Evolutionary conservation across 2,797 vertebrate species (phyloP), one percentile per base, ranked within the genome.

Genomic region (Micromesistius poutassou): DNA sequence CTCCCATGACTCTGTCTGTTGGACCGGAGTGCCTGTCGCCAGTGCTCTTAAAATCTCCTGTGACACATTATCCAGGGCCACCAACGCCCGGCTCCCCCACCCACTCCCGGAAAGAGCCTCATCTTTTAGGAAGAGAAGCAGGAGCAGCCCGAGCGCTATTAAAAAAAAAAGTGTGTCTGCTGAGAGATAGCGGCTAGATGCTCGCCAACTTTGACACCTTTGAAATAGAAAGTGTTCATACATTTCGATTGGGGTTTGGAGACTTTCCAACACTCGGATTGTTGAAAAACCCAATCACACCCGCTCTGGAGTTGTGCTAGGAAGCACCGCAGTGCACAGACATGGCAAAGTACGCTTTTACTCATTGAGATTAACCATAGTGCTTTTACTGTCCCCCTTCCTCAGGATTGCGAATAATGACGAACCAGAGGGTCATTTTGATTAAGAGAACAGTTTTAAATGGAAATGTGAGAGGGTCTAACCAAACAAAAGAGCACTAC

Each of bases 11-110:
- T 74, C 73, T 46, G 74, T 22, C 74, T 73, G 30, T 83, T 83
- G 86, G 68, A 86, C 77, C 71, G 76, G 30, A 38, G 22, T 80
- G 70, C n/a, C 73, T 46, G 76, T 82, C 84, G 86, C 79, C 82
- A 84, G 81, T 78, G 79, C 77, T 89, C 86, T 84, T 79, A 55
- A 84, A 84, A 80, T 71, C 78, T 46, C 68, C 0, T 2, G 80
- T 76, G 80, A 88, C 83, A 84, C 82, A 87, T 82, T 84, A 84
- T 81, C 74, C 75, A 22, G 16, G 36, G 79, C 75, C 77, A 83
- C 78, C 79, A 77, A 87, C 84, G 80, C 83, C 80, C 68, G 80
- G 85, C 78, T 86, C 73, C 73, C 19, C 35, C 13, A 82, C 84
- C 77, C 77, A 12, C 80, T 82, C 73, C n/a, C 42, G 19, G 19